phyloP scores from a whole-genome alignment of 2,888 invertebrate species.

The Ectemnius cavifrons region DNA sequence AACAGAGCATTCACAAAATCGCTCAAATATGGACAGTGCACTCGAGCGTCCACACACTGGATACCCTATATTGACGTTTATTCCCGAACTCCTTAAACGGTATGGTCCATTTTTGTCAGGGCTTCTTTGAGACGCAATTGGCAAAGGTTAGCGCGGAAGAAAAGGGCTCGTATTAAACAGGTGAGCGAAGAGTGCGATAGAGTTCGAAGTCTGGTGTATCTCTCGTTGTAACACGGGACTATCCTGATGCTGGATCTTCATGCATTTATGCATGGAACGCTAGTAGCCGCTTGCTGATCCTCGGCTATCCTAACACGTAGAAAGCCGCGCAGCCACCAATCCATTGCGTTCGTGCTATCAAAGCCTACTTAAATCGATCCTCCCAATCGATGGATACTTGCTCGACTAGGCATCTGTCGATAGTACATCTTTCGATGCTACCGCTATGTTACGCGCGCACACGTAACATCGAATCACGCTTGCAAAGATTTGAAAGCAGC shows the following conservation, averaged over 20 bases:
- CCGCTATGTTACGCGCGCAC: not conserved
- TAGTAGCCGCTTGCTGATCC: slow-evolving; percentile 31
- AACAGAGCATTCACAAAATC: slow-evolving; percentile 52
- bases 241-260: slow-evolving; percentile 53
- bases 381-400: slow-evolving; percentile 38
- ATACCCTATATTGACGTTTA: not conserved
- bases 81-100: not conserved
- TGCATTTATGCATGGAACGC: slow-evolving; percentile 60
- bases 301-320: slow-evolving; percentile 14
- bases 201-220: slow-evolving; percentile 32
- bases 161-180: slow-evolving; percentile 22
- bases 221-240: slow-evolving; percentile 36
- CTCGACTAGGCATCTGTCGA: slow-evolving; percentile 44
- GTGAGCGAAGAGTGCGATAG: slow-evolving; percentile 43
- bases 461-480: not conserved
- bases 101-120: not conserved
- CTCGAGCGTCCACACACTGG: slow-evolving; percentile 46
- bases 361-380: slow-evolving; percentile 46
- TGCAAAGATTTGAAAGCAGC: not conserved
- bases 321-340: slow-evolving; percentile 7
- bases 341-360: slow-evolving; percentile 22
- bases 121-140: no score
- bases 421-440: slow-evolving; percentile 14
- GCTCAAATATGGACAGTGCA: slow-evolving; percentile 70
- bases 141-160: slow-evolving; percentile 5